phyloP scores from a whole-genome alignment of 2,113 vertebrate genomes.

The Tragelaphus buxtoni region DNA sequence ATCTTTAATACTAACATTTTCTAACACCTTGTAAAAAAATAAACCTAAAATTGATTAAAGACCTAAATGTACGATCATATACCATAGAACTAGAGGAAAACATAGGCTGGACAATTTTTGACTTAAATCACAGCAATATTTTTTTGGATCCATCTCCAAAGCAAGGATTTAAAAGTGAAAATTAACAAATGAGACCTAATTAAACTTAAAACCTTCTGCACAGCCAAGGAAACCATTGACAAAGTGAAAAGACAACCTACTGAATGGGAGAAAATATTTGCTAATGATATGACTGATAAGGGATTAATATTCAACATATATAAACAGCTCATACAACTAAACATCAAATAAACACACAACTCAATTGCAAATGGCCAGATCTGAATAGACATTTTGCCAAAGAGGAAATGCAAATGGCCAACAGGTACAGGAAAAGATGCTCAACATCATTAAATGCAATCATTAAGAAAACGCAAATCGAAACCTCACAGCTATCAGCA shows the following conservation, averaged over 20 bases:
- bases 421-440: neutral
- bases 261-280: neutral
- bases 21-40: neutral
- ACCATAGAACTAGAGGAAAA: neutral
- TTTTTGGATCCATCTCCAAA: neutral
- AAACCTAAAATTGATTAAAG: neutral
- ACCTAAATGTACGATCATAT: neutral
- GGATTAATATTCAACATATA: neutral
- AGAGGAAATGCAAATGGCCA: neutral
- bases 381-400: neutral
- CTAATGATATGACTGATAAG: neutral
- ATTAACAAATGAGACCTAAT: neutral
- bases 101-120: neutral
- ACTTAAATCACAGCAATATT: neutral
- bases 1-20: neutral
- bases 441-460: neutral
- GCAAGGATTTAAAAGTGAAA: neutral
- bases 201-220: neutral
- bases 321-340: neutral
- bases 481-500: neutral
- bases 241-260: neutral
- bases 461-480: neutral
- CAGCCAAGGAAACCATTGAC: neutral
- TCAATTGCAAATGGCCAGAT: neutral
- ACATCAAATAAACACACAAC: neutral